Evolutionary conservation across 2,113 vertebrate species (phyloP).

Genomic region (Bubalus kerabau): DNA sequence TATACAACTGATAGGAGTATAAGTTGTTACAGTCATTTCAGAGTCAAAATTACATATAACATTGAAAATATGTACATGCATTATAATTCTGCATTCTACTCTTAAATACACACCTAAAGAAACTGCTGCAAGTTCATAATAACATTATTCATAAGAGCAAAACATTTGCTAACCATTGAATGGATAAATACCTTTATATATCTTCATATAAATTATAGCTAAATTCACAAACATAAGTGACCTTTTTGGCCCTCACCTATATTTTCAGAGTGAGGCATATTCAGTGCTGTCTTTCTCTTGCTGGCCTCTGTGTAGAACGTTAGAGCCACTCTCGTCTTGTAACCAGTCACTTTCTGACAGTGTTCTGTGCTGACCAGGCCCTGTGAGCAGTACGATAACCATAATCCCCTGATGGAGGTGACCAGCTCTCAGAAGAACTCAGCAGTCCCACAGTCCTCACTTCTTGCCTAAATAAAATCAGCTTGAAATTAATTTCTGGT

Average conservation of each 20-base stretch:
- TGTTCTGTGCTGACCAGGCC: rapidly evolving
- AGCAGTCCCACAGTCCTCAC: neutral
- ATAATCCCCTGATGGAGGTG: neutral
- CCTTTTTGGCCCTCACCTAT: too few species aligned
- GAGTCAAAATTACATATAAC: neutral
- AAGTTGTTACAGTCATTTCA: neutral
- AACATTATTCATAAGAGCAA: neutral
- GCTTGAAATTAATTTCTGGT: neutral
- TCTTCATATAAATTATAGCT: neutral
- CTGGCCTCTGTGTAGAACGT: rapidly evolving
- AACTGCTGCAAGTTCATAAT: neutral
- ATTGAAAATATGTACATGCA: neutral
- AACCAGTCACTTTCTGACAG: neutral
- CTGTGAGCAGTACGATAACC: neutral
- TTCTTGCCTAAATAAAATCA: neutral
- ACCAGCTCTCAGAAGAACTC: neutral
- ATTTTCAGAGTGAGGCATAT: too few species aligned
- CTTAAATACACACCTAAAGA: neutral
- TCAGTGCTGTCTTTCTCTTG: neutral
- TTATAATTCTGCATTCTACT: neutral
- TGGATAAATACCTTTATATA: neutral
- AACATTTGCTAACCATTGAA: neutral
- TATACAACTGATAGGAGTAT: neutral
- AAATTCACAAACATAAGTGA: neutral
- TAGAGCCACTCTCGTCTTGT: rapidly evolving